phyloP scores from a whole-genome alignment of 2,888 invertebrate species.

The Clusia tigrina region DNA sequence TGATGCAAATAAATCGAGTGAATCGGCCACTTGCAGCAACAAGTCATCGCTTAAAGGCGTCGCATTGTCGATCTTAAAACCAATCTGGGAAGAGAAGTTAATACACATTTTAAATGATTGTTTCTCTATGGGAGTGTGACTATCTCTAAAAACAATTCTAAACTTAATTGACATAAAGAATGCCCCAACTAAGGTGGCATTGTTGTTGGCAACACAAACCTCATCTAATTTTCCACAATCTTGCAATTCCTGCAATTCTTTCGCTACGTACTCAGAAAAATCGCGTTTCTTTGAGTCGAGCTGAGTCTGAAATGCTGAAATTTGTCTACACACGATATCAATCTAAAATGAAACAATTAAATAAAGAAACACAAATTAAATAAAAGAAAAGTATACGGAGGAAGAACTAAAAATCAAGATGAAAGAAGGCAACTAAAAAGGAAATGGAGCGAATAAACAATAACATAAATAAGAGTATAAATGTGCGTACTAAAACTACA shows the following conservation, averaged over 20 bases:
- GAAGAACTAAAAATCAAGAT: background rate
- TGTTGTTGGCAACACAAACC: conserved; percentile 58
- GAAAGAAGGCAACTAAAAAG: too few species aligned
- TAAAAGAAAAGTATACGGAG: conserved; percentile 20
- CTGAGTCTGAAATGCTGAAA: conserved; percentile 68
- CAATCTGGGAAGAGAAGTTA: conserved; percentile 64
- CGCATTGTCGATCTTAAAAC: conserved; percentile 66
- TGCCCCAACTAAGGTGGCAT: background rate
- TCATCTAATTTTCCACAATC: conserved; percentile 67
- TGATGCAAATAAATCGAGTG: conserved; percentile 72
- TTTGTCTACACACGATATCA: conserved; percentile 72
- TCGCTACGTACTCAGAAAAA: conserved; percentile 67
- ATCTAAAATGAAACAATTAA: conserved; percentile 67
- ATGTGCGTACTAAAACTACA: too few species aligned
- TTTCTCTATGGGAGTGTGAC: conserved; percentile 5
- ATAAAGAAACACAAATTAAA: conserved; percentile 31
- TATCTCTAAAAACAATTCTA: conserved; percentile 19
- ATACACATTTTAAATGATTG: background rate
- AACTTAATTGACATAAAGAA: conserved; percentile 18
- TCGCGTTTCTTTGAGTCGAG: conserved; percentile 68
- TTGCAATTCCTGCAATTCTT: conserved; percentile 67
- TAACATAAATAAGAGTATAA: too few species aligned
- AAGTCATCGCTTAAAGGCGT: conserved; percentile 69
- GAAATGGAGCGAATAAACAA: background rate
- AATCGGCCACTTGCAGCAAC: conserved; percentile 72